Evolutionary conservation across 2,113 vertebrate species (phyloP).

Genomic region (Sula dactylatra): DNA sequence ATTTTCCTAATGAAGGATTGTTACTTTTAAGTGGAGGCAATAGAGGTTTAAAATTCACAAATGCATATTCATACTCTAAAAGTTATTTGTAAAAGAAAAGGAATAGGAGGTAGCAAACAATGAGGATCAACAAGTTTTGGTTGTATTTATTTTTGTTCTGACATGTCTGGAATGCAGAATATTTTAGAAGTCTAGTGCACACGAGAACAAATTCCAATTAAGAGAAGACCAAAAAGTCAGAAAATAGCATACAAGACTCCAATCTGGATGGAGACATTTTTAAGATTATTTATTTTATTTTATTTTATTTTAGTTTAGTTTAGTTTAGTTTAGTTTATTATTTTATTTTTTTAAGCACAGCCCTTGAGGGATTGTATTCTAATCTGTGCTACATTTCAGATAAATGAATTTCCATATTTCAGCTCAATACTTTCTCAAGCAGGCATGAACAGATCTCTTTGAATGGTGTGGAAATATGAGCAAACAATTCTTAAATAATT

Average conservation of each 20-base stretch:
- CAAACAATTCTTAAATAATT: background rate
- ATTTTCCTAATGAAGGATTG: background rate
- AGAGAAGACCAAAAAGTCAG: background rate
- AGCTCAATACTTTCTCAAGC: background rate
- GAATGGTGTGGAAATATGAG: background rate
- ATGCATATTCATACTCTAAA: background rate
- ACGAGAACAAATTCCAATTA: background rate
- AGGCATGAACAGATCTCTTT: background rate
- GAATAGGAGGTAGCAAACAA: background rate
- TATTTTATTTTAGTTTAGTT: background rate
- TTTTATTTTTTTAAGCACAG: background rate
- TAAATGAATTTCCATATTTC: background rate
- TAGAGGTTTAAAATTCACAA: background rate
- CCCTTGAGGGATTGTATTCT: background rate
- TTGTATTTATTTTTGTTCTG: slow-evolving; percentile 3
- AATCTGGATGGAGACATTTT: background rate
- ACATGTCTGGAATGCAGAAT: background rate
- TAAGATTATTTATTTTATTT: background rate
- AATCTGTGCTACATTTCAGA: background rate
- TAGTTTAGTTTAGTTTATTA: too few relatives aligned
- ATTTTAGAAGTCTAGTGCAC: background rate
- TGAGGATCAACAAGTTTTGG: background rate
- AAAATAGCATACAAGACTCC: background rate
- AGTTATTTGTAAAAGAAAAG: background rate
- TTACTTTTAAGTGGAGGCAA: background rate